These are phyloP conservation scores for Oncorhynchus gorbuscha DNA, from an alignment of 2,113 vertebrate species.

Conservation along the genomic window DNA sequence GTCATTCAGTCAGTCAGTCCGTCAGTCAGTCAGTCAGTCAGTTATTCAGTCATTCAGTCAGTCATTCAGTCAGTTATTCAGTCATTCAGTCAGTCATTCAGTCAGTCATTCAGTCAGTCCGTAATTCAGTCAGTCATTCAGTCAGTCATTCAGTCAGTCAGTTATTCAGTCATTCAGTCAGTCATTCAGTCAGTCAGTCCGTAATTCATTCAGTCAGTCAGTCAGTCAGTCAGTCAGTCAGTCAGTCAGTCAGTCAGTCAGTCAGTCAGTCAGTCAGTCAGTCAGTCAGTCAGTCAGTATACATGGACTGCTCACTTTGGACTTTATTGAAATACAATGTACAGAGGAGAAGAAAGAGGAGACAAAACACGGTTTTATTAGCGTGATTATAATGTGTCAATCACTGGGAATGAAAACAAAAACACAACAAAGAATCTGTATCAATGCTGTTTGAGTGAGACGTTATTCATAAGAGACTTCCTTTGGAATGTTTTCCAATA, in stretches of 20 bases:
- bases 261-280: too few relatives aligned
- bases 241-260: accelerated
- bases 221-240: too few relatives aligned
- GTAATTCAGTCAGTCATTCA: too few relatives aligned
- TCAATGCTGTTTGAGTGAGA: background rate
- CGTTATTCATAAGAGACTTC: background rate
- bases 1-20: accelerated
- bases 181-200: too few relatives aligned
- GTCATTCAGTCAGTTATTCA: too few relatives aligned
- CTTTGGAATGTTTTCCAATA: background rate
- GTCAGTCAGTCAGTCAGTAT: too few relatives aligned
- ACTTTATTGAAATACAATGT: constrained; percentile 32
- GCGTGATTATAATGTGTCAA: constrained; percentile 65
- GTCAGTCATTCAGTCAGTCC: too few relatives aligned
- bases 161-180: accelerated
- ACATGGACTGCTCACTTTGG: too few relatives aligned
- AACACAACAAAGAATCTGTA: background rate
- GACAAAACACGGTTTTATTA: constrained; percentile 59
- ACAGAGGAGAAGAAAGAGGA: constrained; percentile 48
- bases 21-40: too few relatives aligned
- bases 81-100: too few relatives aligned
- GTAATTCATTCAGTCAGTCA: accelerated
- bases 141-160: too few relatives aligned
- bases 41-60: too few relatives aligned
- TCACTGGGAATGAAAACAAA: constrained; percentile 45